phyloP scores from a whole-genome alignment of 2,888 invertebrate species.

The Chrysopilus asiliformis region DNA sequence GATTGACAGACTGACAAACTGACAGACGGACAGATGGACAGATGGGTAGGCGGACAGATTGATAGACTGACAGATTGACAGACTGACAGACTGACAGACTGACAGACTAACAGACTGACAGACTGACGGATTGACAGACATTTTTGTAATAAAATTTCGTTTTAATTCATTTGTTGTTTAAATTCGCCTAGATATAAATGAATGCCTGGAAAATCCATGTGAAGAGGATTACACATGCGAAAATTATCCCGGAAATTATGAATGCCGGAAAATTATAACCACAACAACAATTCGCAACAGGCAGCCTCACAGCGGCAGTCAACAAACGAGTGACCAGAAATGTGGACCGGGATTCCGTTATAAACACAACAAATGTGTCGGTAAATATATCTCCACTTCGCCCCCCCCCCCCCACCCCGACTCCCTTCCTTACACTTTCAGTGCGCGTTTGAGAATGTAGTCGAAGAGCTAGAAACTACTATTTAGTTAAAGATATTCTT shows the following conservation, averaged over 20 bases:
- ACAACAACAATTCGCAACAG: constrained; percentile 14
- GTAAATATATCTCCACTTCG: constrained; percentile 7
- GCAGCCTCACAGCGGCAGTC: neutral
- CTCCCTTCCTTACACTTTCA: neutral
- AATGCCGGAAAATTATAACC: constrained; percentile 35
- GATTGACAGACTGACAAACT: too few species aligned
- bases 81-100: too few species aligned
- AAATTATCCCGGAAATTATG: constrained; percentile 63
- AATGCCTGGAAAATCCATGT: constrained; percentile 51
- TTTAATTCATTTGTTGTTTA: too few species aligned
- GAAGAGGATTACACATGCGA: constrained; percentile 48
- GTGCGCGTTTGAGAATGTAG: too few species aligned
- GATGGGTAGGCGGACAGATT: too few species aligned
- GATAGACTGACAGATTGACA: too few species aligned
- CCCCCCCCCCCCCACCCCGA: neutral
- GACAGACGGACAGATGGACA: too few species aligned
- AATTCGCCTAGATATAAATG: constrained; percentile 53
- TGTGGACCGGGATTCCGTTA: constrained; percentile 16
- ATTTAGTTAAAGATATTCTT: too few species aligned
- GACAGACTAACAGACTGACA: too few species aligned
- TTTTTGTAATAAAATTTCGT: too few species aligned
- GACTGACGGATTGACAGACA: too few species aligned
- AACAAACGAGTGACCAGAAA: constrained; percentile 1
- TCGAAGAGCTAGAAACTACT: too few species aligned
- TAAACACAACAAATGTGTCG: constrained; percentile 16